phyloP scores from a whole-genome alignment of 2,797 vertebrate genomes.

The Mus caroli region DNA sequence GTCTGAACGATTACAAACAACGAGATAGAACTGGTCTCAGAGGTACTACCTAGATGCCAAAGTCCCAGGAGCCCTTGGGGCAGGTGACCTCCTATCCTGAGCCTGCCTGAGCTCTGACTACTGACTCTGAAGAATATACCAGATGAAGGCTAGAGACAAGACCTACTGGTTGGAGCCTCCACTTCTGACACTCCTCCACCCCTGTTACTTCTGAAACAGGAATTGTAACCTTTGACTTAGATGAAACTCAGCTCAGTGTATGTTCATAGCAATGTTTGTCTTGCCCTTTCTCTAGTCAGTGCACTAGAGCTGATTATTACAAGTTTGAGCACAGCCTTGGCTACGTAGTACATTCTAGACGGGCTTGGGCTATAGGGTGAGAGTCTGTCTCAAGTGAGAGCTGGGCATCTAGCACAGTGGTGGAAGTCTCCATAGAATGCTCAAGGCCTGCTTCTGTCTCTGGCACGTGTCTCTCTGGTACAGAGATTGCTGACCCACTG shows the following conservation, averaged over 20 bases:
- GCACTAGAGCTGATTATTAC: background rate
- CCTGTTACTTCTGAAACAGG: background rate
- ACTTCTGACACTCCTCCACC: background rate
- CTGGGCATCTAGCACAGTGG: background rate
- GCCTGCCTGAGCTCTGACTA: fast-evolving
- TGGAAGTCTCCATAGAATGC: background rate
- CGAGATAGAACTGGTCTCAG: background rate
- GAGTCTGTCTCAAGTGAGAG: background rate
- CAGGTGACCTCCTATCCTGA: background rate
- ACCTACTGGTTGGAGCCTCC: background rate
- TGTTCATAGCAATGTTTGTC: background rate
- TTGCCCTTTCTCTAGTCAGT: background rate
- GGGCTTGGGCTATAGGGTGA: background rate
- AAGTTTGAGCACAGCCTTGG: background rate
- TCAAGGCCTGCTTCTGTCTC: background rate
- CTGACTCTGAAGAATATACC: background rate
- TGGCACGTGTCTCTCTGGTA: too few relatives aligned
- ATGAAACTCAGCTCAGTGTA: background rate
- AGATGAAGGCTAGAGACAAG: background rate
- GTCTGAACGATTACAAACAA: background rate
- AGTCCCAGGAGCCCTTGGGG: background rate
- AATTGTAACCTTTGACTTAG: background rate
- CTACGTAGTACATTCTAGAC: background rate
- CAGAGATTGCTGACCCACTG: background rate
- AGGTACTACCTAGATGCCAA: background rate